These are phyloP conservation scores for Junco hyemalis DNA, from an alignment of 2,113 vertebrate genomes.

Conservation along the genomic window DNA sequence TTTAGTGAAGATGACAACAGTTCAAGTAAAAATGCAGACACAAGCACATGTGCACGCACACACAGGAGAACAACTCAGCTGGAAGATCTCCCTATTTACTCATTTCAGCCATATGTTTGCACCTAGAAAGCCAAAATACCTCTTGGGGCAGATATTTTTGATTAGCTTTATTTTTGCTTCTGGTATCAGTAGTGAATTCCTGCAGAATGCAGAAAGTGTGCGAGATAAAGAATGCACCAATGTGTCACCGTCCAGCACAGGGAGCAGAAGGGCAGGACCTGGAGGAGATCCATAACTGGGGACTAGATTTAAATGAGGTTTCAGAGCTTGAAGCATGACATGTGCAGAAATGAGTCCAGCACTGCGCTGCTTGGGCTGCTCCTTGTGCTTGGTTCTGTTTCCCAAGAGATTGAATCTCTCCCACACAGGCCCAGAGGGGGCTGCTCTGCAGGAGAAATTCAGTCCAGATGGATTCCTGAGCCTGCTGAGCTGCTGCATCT, in stretches of 20 bases:
- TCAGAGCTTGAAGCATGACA: background rate
- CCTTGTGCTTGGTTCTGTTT: background rate
- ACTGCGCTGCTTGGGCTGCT: background rate
- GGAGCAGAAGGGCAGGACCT: background rate
- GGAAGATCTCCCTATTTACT: background rate
- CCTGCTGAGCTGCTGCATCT: background rate
- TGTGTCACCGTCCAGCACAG: background rate
- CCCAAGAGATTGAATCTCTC: background rate
- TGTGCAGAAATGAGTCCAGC: background rate
- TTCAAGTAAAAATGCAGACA: background rate
- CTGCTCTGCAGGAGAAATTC: background rate
- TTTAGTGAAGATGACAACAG: background rate
- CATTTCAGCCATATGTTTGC: background rate
- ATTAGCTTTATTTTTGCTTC: background rate
- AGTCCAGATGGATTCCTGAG: background rate
- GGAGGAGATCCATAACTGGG: background rate
- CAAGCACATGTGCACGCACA: background rate
- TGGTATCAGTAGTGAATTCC: background rate
- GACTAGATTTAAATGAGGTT: background rate
- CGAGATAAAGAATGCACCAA: background rate
- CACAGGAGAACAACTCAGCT: background rate
- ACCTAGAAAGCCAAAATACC: background rate
- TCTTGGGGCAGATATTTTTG: background rate
- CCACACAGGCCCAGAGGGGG: background rate
- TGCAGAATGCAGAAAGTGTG: background rate